Evolutionary conservation across 2,113 vertebrate genomes (phyloP).

Genomic region (Dasypus novemcinctus): DNA sequence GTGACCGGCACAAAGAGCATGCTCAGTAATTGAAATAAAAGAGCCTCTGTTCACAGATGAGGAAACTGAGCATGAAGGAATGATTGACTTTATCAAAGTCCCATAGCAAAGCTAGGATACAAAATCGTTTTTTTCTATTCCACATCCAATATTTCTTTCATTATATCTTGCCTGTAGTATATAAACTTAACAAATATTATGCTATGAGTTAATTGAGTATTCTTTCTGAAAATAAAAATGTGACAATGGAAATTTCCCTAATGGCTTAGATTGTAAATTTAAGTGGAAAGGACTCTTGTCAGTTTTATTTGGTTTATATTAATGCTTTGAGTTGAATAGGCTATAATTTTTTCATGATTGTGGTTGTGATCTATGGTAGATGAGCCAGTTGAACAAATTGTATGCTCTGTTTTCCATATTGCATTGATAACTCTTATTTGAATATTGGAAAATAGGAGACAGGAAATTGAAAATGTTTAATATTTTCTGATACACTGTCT

Average conservation of each 20-base stretch:
- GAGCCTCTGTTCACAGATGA: neutral
- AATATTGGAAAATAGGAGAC: neutral
- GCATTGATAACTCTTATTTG: neutral
- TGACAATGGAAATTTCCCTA: neutral
- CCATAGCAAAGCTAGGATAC: neutral
- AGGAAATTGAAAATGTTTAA: neutral
- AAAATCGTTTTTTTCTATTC: neutral
- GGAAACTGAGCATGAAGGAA: neutral
- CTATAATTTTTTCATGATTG: constrained; percentile 13
- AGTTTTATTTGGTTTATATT: neutral
- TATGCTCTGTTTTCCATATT: neutral
- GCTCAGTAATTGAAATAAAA: constrained; percentile 1
- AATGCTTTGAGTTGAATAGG: neutral
- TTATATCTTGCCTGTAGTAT: neutral
- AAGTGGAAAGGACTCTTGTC: neutral
- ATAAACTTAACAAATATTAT: neutral
- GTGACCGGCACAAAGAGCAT: neutral
- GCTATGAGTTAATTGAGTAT: neutral
- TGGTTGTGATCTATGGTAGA: neutral
- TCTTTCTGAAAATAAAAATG: constrained; percentile 21
- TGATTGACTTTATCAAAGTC: neutral
- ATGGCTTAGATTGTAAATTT: neutral
- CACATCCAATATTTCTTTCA: neutral
- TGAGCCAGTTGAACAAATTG: neutral
- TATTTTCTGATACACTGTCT: neutral